Base-by-base conservation (phyloP, 2,797 vertebrate genomes). In the Alcedo atthis region DNA sequence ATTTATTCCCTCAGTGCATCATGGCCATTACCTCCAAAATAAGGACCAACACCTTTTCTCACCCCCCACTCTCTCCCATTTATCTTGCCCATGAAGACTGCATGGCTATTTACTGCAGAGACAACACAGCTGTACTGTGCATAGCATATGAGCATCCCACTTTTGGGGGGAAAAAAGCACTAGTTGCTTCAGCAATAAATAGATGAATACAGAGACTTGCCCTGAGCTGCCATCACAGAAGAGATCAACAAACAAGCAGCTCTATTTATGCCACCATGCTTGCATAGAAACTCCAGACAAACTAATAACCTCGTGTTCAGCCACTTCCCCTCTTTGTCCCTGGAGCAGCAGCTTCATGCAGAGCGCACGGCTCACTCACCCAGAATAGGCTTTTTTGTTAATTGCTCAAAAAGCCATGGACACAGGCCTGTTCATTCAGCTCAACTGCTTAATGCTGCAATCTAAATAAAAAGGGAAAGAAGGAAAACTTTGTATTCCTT, bases 401-500 rank as follows among this genome's bases (percentile, higher is more conserved):
- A 42, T 35, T 3, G 1, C 75, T 42, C 19, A 15, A 7, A 80
- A 33, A 78, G 69, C 58, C 1, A 1, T 0, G 4, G 26, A 77
- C 89, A 92, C 68, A 79, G 64, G 85, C 88, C 81, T 6, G 57
- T 10, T 75, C 81, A 81, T 89, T 87, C 93, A 69, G 93, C 87
- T 59, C 85, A 6, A 26, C 75, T 12, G 85, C 83, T 57, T 13
- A 85, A 40, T 1, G 1, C 68, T 40, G 62, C 66, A 13, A 48
- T 33, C 83, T 22, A 42, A 89, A 71, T 20, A 8, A 67, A 87
- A 63, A 69, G 43, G 81, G 32, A 30, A 74, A 89, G 62, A 87
- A 80, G 75, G 75, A 53, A 92, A 95, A 89, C 69, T 86, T 74
- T 64, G 69, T 89, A n/a, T 67, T 83, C 63, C 51, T 94, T 61